These are phyloP conservation scores for Gila robusta DNA, from an alignment of 2,797 vertebrate species.

Conservation along the genomic window DNA sequence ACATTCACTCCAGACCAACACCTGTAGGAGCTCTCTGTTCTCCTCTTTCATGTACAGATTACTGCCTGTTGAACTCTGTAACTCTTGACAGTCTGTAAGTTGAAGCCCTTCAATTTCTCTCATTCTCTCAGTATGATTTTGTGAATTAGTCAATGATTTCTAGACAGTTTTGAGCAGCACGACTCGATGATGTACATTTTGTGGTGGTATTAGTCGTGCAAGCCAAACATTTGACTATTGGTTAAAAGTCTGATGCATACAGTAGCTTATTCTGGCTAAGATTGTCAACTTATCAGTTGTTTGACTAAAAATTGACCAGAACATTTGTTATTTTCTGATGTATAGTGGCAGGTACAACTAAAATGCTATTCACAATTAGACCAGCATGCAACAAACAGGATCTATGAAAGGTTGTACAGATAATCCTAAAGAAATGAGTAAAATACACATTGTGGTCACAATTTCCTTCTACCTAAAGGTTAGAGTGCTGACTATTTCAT, in stretches of 20 bases:
- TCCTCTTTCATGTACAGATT: not conserved
- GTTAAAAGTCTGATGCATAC: not conserved
- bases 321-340: not conserved
- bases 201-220: not conserved
- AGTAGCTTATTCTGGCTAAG: not conserved
- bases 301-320: not conserved
- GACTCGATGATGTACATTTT: conserved; percentile 24
- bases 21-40: conserved; percentile 3
- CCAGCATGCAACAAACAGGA: not conserved
- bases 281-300: not conserved
- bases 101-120: conserved; percentile 7
- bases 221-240: not conserved
- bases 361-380: not conserved
- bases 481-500: not conserved
- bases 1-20: not conserved
- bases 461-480: not conserved
- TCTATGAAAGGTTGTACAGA: not conserved
- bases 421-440: not conserved
- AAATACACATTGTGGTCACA: not conserved
- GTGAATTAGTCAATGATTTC: not conserved
- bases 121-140: conserved; percentile 21
- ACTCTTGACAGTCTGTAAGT: conserved; percentile 15
- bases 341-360: not conserved
- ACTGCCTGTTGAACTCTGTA: conserved; percentile 11
- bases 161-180: conserved; percentile 10